Conservation (phyloP, 2,113 vertebrate species). For the Stictonetta naevosa region DNA sequence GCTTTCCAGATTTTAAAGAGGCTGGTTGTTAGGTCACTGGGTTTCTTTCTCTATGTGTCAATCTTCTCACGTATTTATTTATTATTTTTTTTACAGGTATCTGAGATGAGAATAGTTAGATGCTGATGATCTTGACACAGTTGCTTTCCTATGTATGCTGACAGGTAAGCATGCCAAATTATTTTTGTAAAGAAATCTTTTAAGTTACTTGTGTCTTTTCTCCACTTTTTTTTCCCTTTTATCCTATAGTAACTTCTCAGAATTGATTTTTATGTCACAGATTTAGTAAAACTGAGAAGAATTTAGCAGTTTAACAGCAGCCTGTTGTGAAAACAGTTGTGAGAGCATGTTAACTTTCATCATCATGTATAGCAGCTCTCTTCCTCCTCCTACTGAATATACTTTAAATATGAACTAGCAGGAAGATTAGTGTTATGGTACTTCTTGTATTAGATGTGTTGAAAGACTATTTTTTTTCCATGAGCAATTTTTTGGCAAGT, state of each 20-base stretch:
- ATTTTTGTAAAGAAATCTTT: not conserved
- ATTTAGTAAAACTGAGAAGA: not conserved
- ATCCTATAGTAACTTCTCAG: not conserved
- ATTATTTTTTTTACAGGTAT: not conserved
- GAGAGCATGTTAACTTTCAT: not conserved
- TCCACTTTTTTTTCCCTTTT: not conserved
- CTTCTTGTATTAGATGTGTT: not conserved
- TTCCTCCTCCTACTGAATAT: not conserved
- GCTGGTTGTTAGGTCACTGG: not conserved
- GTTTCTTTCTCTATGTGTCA: not conserved
- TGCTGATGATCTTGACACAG: not conserved
- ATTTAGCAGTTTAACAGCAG: not conserved
- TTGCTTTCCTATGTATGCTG: not conserved
- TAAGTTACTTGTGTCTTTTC: not conserved
- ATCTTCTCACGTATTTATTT: not conserved
- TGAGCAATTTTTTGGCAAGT: not conserved
- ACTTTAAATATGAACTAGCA: not conserved
- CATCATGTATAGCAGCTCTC: not conserved
- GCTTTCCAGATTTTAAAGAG: not conserved
- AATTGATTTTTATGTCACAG: not conserved
- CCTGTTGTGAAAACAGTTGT: not conserved
- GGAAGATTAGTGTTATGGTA: not conserved
- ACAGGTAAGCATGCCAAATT: not conserved
- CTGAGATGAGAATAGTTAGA: not conserved
- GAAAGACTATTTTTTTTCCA: accelerated